Conservation (phyloP, 2,113 vertebrate species). For the Chloropsis cyanopogon region DNA sequence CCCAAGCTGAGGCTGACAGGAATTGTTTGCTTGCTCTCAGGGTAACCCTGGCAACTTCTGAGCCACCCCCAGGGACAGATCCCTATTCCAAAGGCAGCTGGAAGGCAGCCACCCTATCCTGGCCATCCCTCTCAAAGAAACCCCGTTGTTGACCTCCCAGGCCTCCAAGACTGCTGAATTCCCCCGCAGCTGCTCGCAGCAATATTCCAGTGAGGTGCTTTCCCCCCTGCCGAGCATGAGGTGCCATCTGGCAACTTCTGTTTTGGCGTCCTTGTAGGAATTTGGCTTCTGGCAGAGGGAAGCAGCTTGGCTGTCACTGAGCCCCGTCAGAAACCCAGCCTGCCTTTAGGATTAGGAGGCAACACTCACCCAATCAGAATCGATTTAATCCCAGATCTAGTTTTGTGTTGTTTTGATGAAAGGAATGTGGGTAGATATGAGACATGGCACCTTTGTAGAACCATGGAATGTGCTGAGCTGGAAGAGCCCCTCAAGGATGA, state of each 20-base stretch:
- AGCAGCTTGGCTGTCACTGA: neutral
- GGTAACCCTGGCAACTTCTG: neutral
- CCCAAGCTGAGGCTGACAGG: neutral
- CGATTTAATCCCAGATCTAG: neutral
- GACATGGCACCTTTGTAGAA: neutral
- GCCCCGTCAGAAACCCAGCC: neutral
- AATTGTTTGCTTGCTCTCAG: neutral
- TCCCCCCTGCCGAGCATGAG: neutral
- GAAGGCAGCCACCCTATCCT: neutral
- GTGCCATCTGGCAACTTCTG: neutral
- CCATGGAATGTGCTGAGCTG: neutral
- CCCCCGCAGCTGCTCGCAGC: neutral
- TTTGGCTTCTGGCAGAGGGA: neutral
- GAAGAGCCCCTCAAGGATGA: neutral
- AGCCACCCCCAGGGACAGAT: neutral
- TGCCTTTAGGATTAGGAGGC: neutral
- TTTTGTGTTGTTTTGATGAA: neutral
- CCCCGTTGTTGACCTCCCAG: neutral
- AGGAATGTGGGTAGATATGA: neutral
- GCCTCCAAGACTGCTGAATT: neutral
- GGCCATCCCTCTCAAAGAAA: neutral
- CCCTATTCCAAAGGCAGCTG: neutral
- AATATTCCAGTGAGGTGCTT: neutral
- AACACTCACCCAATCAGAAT: rapidly evolving
- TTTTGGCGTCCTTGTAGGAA: neutral